A percentile compares a stretch with the other conserved stretches of the same genome.
These are phyloP conservation scores for Tinea semifulvella DNA, from an alignment of 2,888 invertebrate species.

Conservation along the genomic window DNA sequence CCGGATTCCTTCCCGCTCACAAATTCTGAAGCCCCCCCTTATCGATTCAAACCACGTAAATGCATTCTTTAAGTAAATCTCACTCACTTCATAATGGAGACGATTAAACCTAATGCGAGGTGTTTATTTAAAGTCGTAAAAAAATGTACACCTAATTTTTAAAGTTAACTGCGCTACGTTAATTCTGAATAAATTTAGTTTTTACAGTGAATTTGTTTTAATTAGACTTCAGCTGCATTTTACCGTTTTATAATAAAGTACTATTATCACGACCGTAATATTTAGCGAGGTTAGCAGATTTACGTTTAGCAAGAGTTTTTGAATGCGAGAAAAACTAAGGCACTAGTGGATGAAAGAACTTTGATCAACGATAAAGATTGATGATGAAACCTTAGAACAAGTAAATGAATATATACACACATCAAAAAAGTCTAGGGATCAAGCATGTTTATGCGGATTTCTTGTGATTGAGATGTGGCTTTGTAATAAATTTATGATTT, in stretches of 20 bases:
- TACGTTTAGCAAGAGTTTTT: neutral
- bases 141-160: conserved; percentile 4
- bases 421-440: too few relatives aligned
- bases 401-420: too few relatives aligned
- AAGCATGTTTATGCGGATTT: too few relatives aligned
- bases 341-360: too few relatives aligned
- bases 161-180: neutral
- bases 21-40: conserved; percentile 9
- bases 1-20: conserved; percentile 12
- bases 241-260: conserved; percentile 7
- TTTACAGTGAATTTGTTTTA: neutral
- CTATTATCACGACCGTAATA: too few relatives aligned
- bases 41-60: conserved; percentile 6
- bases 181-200: too few relatives aligned
- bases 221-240: neutral
- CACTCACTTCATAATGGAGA: conserved; percentile 5
- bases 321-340: too few relatives aligned
- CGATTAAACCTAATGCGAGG: conserved; percentile 12
- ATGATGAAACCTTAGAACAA: too few relatives aligned
- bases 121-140: conserved; percentile 11
- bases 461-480: too few relatives aligned
- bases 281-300: too few relatives aligned
- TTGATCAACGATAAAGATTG: too few relatives aligned
- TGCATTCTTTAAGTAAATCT: conserved; percentile 9
- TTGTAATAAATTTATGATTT: too few relatives aligned